phyloP scores from a whole-genome alignment of 2,113 vertebrate genomes.

The Eclectus roratus region DNA sequence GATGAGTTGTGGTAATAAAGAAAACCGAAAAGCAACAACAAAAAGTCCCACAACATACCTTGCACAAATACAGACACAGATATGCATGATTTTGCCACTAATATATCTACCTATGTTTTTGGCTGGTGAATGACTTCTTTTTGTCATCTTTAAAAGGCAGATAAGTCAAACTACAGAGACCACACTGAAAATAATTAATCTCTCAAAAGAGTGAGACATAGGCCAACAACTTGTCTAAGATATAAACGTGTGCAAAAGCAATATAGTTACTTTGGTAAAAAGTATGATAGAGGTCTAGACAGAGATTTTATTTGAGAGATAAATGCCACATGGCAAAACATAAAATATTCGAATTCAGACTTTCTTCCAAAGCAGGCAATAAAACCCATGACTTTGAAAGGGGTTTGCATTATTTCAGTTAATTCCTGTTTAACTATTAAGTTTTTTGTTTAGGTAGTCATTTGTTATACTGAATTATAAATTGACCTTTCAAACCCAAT shows the following conservation, averaged over 20 bases:
- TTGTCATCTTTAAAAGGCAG: not conserved
- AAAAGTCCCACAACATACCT: not conserved
- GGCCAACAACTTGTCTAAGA: not conserved
- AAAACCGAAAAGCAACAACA: not conserved
- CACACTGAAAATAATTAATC: not conserved
- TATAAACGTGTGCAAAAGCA: not conserved
- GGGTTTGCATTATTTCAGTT: not conserved
- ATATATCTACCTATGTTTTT: not conserved
- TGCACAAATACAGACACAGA: not conserved
- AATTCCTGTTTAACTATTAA: not conserved
- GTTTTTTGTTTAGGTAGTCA: not conserved
- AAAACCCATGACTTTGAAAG: not conserved
- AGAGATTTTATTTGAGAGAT: not conserved
- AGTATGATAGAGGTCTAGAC: not conserved
- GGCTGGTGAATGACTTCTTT: not conserved
- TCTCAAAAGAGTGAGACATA: not conserved
- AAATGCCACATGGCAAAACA: not conserved
- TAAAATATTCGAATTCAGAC: not conserved
- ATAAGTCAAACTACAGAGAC: not conserved
- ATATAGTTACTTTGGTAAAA: not conserved
- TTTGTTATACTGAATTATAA: slow-evolving; percentile 14
- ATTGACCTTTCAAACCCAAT: not conserved
- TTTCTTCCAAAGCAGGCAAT: not conserved
- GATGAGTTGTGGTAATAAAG: not conserved
- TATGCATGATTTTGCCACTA: not conserved